Evolutionary conservation across 1,140 invertebrate genomes (phyloP).

Genomic region (Drosophila ercepeae): DNA sequence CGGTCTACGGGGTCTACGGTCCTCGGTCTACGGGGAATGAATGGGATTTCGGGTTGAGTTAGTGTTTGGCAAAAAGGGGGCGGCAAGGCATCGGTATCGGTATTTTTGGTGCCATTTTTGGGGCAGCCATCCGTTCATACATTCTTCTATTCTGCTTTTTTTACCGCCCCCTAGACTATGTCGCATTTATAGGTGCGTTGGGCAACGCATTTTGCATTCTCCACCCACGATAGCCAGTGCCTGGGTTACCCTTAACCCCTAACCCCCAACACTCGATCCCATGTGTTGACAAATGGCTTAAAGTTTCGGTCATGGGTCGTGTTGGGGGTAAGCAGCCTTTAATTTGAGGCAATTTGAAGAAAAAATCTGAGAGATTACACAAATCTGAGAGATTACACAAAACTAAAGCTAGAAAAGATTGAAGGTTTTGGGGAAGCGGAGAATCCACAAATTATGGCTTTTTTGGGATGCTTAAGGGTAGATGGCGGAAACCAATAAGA

Average conservation of each 20-base stretch:
- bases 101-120: constrained; percentile 57
- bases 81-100: constrained; percentile 26
- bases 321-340: constrained; percentile 36
- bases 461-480: no score
- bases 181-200: constrained; percentile 29
- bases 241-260: not conserved
- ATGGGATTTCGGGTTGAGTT: constrained; percentile 37
- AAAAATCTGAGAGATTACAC: no score
- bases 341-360: constrained; percentile 45
- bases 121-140: constrained; percentile 33
- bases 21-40: constrained; percentile 43
- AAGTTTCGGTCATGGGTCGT: constrained; percentile 45
- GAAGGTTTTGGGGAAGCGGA: not conserved
- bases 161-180: not conserved
- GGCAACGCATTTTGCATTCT: constrained; percentile 61
- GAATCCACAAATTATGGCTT: no score
- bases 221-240: not conserved
- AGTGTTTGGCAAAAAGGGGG: constrained; percentile 17
- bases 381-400: no score
- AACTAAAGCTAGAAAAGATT: not conserved
- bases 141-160: constrained; percentile 8
- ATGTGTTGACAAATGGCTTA: constrained; percentile 69
- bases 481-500: no score
- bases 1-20: constrained; percentile 47
- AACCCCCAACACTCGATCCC: not conserved